Evolutionary conservation across 2,888 invertebrate species (phyloP).

Genomic region (Gortyna flavago): DNA sequence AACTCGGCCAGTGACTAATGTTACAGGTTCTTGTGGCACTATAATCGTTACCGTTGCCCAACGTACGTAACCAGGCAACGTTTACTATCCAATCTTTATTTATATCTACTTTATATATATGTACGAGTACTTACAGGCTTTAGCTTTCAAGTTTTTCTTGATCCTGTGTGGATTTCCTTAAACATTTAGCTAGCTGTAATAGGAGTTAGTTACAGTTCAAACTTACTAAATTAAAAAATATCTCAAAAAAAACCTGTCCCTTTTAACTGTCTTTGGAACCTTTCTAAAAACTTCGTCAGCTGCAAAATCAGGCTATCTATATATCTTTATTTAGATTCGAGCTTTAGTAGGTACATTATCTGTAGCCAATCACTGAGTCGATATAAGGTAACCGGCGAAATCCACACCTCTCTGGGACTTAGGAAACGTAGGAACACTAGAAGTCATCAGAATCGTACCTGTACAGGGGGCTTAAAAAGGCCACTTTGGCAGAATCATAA

Average conservation of each 20-base stretch:
- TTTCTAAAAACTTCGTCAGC: background rate
- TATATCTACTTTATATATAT: constrained; percentile 30
- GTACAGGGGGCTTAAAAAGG: too few relatives aligned
- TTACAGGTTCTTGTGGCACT: constrained; percentile 59
- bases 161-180: constrained; percentile 1
- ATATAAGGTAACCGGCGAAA: background rate
- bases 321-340: too few relatives aligned
- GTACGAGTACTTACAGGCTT: background rate
- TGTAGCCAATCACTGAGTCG: background rate
- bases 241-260: background rate
- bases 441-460: background rate
- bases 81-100: constrained; percentile 54
- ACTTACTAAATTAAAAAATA: background rate
- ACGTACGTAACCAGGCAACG: constrained; percentile 53
- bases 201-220: background rate
- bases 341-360: background rate
- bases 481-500: too few relatives aligned
- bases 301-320: background rate
- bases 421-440: too few relatives aligned
- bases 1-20: constrained; percentile 61
- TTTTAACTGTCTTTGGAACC: background rate
- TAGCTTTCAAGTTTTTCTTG: background rate
- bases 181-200: constrained; percentile 3
- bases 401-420: background rate
- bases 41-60: constrained; percentile 62